Evolutionary conservation across 2,113 vertebrate genomes (phyloP), one percentile per base, ranked within the genome.

Genomic region (Empidonax traillii): DNA sequence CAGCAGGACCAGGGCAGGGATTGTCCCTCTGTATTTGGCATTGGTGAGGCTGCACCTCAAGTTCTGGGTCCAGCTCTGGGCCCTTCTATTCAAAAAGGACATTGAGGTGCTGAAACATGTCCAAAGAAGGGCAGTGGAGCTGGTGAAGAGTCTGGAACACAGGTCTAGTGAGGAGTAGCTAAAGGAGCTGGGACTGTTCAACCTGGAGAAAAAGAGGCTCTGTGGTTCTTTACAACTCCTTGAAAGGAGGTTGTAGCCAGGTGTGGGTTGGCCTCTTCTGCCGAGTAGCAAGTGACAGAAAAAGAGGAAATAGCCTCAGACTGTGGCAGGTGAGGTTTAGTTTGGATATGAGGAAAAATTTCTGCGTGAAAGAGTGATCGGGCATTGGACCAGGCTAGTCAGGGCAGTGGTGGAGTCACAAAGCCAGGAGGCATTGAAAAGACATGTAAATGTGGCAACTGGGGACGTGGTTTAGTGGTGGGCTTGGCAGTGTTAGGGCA

Each of bases 11-110:
- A 23, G 18, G 37, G 17, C 10, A 35, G 16, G 7, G 37, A 46
- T 52, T 52, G 8, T 39, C 3, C 2, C 3, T 11, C 20, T 69
- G 2, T 31, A 4, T 5, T 71, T 0, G 0, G 5, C 14, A 27
- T 6, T 52, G 17, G 17, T 69, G 43, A 46, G 24, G 24, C 28
- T 1, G 1, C 33, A 52, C 4, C 6, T 9, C 0, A 0, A 39
- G 25, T 31, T 25, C 28, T 46, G 12, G 44, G 43, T 63, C 27
- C 8, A 25, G 8, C 30, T 63, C 63, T 76, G 14, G 8, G 14
- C 4, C 9, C 4, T 6, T 65, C 7, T 20, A 5, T 33, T 16
- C 5, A 18, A 27, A 27, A 61, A 24, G 8, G 33, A 20, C 8
- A 6, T 8, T 49, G 41, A 43, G 7, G 9, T 43, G 41, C 27